Evolutionary conservation across 2,113 vertebrate genomes (phyloP).

Genomic region (Sceloporus tristichus): DNA sequence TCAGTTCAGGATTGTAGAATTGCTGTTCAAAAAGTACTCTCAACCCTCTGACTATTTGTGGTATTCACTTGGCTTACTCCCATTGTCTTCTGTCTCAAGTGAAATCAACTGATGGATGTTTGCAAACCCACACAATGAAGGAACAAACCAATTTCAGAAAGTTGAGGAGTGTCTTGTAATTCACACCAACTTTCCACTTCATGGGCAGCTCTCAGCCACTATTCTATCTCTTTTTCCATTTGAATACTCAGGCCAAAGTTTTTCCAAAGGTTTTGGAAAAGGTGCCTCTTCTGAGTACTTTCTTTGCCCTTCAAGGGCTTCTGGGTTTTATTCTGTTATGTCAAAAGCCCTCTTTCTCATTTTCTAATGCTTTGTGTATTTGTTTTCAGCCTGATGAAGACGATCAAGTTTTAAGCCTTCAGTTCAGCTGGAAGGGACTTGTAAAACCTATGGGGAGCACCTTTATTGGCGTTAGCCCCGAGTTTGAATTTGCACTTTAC

Average conservation of each 20-base stretch:
- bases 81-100: no score
- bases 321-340: neutral
- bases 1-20: no score
- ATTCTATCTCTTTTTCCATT: no score
- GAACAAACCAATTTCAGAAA: neutral
- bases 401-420: constrained; percentile 87
- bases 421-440: constrained; percentile 89
- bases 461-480: constrained; percentile 87
- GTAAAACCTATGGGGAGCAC: constrained; percentile 84
- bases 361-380: constrained; percentile 25
- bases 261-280: neutral
- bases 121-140: neutral
- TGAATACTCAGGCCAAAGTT: neutral
- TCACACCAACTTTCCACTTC: neutral
- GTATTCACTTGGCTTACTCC: no score
- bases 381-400: constrained; percentile 82
- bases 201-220: neutral
- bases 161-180: neutral
- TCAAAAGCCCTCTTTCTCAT: neutral
- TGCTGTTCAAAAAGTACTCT: no score
- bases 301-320: no score
- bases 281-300: neutral
- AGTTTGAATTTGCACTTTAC: constrained; percentile 88
- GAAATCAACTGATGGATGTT: neutral
- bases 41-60: no score